Base-by-base conservation (phyloP, 2,888 invertebrate species). In the Autographa pulchrina region DNA sequence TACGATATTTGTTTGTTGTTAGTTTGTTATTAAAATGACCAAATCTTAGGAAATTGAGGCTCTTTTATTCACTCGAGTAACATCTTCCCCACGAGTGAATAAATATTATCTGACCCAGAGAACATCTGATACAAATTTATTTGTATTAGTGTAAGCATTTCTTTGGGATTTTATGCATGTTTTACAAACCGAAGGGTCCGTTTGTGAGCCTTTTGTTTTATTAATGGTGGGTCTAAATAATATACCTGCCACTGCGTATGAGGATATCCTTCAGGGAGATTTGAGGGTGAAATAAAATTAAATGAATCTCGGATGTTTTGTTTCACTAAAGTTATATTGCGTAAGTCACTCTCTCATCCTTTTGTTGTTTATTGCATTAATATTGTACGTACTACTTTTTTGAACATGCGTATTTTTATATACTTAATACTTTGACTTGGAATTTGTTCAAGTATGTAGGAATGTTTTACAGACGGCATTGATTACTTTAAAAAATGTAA, bases 41-140 rank as follows among this genome's bases (percentile, higher is more conserved):
- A 48, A 9, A 48, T 18, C 31, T 9, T 56, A 32, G 62, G 13
- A 35, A 32, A 38, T 60, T 43, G 20, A 25, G 35, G 14, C 43
- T 63, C 43, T 13, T 48, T 62, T 65, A 62, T 68, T 38, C 38
- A 32, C 48, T n/a, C 3, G 35, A 65, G 18, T 65, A 59, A 63
- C 18, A n/a, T 69, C 20, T 72, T 67, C 52, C 41, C 32, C 54
- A 38, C 35, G 72, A 66, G 25, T 67, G 25, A 52, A 14, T 52
- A 60, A 35, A 18, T 48, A 67, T 64, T 48, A 64, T 61, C 41
- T 54, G 38, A 67, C 62, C 69, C 54, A 58, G 4, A 62, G 38
- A 67, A 14, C 38, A 59, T 62, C 41, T 20, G 48, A 61, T 48
- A 63, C 56, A 59, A 72, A 72, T 70, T 69, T 65, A 18, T 65